These are phyloP conservation scores for Leptothorax acervorum DNA, from an alignment of 2,888 invertebrate genomes.

Conservation along the genomic window DNA sequence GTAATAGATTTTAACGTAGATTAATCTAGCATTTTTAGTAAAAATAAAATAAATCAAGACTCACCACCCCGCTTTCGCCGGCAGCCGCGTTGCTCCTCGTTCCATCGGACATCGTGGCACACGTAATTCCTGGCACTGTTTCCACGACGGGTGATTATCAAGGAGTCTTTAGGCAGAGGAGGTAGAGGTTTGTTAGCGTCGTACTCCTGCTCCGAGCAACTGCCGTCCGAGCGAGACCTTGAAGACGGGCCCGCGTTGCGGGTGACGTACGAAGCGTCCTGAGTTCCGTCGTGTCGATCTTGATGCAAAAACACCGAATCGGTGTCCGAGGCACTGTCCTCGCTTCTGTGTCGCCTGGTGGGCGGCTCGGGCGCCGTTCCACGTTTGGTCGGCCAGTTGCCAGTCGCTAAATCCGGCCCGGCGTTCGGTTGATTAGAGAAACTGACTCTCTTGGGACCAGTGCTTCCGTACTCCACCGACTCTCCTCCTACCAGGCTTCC, in stretches of 20 bases:
- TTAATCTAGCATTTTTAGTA: not conserved
- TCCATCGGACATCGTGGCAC: slow-evolving; percentile 47
- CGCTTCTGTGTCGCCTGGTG: slow-evolving; percentile 78
- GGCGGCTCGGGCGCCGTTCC: slow-evolving; percentile 84
- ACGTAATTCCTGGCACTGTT: slow-evolving; percentile 57
- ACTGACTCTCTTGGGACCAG: slow-evolving; percentile 86
- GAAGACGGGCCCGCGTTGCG: not conserved
- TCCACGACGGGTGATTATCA: slow-evolving; percentile 18
- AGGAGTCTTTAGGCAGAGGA: slow-evolving; percentile 77
- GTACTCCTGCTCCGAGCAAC: slow-evolving; percentile 72
- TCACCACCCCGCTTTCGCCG: slow-evolving; percentile 83
- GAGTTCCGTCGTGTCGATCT: slow-evolving; percentile 52
- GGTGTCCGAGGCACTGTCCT: slow-evolving; percentile 72
- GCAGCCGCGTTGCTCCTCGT: slow-evolving; percentile 87
- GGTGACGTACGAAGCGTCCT: not conserved
- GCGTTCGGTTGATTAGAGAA: slow-evolving; percentile 84
- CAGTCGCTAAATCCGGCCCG: slow-evolving; percentile 71
- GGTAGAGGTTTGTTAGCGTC: slow-evolving; percentile 85
- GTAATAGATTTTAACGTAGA: not conserved
- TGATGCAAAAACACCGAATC: slow-evolving; percentile 72
- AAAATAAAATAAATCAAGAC: slow-evolving; percentile 56
- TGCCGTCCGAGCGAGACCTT: slow-evolving; percentile 21
- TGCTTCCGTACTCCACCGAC: slow-evolving; percentile 82
- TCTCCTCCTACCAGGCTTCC: slow-evolving; percentile 85
- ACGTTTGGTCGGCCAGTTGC: slow-evolving; percentile 86